Evolutionary conservation across 2,113 vertebrate species (phyloP).

Genomic region (Chamaea fasciata): DNA sequence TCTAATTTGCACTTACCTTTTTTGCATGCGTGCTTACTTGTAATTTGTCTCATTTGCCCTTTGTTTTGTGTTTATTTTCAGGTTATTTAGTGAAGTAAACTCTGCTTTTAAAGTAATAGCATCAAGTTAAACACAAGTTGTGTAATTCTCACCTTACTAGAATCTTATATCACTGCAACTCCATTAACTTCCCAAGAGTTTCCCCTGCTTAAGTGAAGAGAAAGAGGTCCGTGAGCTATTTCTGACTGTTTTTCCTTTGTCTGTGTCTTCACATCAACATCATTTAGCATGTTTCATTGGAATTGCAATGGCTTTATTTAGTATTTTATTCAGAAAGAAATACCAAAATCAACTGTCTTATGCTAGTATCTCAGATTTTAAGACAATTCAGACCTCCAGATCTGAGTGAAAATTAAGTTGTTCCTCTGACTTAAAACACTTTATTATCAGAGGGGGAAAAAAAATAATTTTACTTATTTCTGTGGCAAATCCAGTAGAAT

Average conservation of each 20-base stretch:
- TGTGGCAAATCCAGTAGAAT: background rate
- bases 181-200: background rate
- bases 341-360: background rate
- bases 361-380: background rate
- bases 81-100: slow-evolving; percentile 60
- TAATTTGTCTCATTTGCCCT: slow-evolving; percentile 71
- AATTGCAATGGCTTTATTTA: background rate
- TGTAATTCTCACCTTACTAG: background rate
- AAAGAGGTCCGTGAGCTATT: background rate
- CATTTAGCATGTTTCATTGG: background rate
- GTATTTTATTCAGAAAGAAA: background rate
- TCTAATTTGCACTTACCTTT: slow-evolving; percentile 79
- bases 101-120: slow-evolving; percentile 55
- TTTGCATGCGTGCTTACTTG: slow-evolving; percentile 70
- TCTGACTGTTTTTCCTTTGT: background rate
- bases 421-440: background rate
- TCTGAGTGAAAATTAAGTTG: background rate
- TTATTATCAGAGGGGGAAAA: background rate
- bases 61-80: slow-evolving; percentile 74
- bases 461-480: background rate
- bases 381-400: background rate
- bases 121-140: slow-evolving; percentile 26
- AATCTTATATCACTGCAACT: background rate
- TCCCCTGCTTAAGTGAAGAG: background rate
- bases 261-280: background rate